These are phyloP conservation scores for Asobara japonica DNA, from an alignment of 1,140 invertebrate species.

Conservation along the genomic window DNA sequence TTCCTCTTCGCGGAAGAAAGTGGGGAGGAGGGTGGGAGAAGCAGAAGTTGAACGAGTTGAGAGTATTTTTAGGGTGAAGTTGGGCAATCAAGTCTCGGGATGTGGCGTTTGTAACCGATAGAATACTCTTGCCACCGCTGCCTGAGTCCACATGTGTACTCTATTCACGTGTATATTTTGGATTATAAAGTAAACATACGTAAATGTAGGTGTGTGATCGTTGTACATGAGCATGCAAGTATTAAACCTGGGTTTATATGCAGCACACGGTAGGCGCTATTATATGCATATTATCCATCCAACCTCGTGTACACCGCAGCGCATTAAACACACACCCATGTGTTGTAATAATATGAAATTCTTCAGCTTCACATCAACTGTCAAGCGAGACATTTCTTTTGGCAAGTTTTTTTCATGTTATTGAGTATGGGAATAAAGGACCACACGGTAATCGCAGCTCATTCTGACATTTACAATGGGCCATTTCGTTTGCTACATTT, in stretches of 20 bases:
- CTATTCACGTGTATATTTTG: not conserved
- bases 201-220: not conserved
- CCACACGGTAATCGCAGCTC: not conserved
- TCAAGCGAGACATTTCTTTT: not conserved
- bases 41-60: not conserved
- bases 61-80: not conserved
- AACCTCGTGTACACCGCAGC: not conserved
- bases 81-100: not conserved
- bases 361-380: not conserved
- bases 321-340: not conserved
- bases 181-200: not conserved
- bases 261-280: not conserved
- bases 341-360: not conserved
- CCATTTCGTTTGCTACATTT: constrained; percentile 12
- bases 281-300: constrained; percentile 12
- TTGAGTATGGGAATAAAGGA: not conserved
- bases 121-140: not conserved
- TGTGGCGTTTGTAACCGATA: not conserved
- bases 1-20: too few species aligned
- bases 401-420: not conserved
- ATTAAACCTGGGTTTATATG: not conserved
- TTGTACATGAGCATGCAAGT: not conserved
- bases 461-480: not conserved
- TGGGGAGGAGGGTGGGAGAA: too few species aligned
- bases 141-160: not conserved